Evolutionary conservation across 2,797 vertebrate species (phyloP).

Genomic region (Yasuhikotakia modesta): DNA sequence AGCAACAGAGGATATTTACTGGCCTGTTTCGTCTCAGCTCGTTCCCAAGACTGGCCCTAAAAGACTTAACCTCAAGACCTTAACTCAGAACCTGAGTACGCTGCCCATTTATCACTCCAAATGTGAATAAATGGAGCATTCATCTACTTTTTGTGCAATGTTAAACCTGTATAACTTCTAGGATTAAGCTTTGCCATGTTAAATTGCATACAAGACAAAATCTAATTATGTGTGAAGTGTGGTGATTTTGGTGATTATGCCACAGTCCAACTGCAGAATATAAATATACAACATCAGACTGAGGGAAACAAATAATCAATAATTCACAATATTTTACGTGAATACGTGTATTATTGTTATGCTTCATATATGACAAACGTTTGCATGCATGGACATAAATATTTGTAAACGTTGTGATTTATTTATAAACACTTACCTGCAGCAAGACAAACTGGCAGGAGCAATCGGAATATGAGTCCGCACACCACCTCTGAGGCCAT

Average conservation of each 20-base stretch:
- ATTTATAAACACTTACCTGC: slow-evolving; percentile 74
- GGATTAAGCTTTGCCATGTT: too few species aligned
- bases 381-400: background rate
- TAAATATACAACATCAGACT: too few species aligned
- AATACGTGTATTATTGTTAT: background rate
- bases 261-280: too few species aligned
- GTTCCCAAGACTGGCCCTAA: background rate
- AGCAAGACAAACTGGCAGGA: slow-evolving; percentile 83
- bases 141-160: background rate
- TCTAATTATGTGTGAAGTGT: too few species aligned
- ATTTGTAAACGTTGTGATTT: too few species aligned
- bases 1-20: background rate
- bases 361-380: background rate
- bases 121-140: background rate
- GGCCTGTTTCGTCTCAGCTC: background rate
- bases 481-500: slow-evolving; percentile 88
- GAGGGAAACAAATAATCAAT: too few species aligned
- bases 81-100: background rate
- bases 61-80: background rate
- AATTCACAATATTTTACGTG: too few species aligned
- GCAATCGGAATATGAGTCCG: slow-evolving; percentile 84
- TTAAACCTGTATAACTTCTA: background rate
- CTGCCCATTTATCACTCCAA: background rate
- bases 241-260: background rate
- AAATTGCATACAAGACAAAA: too few species aligned